Evolutionary conservation across 2,797 vertebrate genomes (phyloP), one percentile per base, ranked within the genome.

Genomic region (Aulostomus chinensis): DNA sequence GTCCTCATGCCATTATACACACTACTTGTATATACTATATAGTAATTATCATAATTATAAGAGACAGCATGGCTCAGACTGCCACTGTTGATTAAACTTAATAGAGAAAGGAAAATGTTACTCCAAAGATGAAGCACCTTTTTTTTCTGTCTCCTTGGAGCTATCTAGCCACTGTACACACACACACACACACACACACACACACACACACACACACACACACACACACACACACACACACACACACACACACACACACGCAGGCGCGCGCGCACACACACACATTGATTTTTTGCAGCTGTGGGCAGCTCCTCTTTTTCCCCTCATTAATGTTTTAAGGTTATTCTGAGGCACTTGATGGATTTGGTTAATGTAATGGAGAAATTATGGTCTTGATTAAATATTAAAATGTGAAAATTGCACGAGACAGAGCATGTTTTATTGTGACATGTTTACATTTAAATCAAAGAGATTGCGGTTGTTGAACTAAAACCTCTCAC

Each of bases 281-380:
- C 2, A 29, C 4, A 25, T 25, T 57, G 38, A 72, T 72, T 25
- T 48, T 22, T 40, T 59, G 35, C 71, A 69, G 59, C 55, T 70
- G 62, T 14, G 50, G 49, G 33, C 48, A 13, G 21, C 65, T 49
- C 22, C 38, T 66, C 13, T 45, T 18, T 65, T 9, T 53, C 40
- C 68, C 43, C 9, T 54, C 47, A 65, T 58, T 40, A 53, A 51
- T n/a, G 17, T 72, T 58, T 74, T 51, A 50, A 43, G 34, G 38
- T 56, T 52, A 47, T 38, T 32, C 36, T 57, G 7, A 43, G 13
- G 63, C 30, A 22, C 11, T 58, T 22, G 17, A 12, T 45, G 25
- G 11, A 21, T 12, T 65, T 41, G 48, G 62, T 56, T 40, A 30
- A 43, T 17, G 12, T 58, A 31, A 21, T 14, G 55, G 21, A 49